phyloP scores from a whole-genome alignment of 2,888 invertebrate genomes.

The Ichneumon xanthorius region DNA sequence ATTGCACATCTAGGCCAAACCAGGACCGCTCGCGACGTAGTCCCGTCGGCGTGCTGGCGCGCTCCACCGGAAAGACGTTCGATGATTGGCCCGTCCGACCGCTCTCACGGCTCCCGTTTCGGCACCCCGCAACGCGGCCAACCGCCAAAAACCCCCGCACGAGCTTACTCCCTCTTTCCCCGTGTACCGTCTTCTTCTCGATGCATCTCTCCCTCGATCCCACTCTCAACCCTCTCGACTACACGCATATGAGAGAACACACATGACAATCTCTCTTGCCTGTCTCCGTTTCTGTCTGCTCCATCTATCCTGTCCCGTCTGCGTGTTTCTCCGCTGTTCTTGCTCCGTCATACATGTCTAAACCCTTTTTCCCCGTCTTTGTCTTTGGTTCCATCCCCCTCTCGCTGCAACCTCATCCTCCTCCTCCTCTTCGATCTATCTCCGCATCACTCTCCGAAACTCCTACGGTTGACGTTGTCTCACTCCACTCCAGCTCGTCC shows the following conservation, averaged over 20 bases:
- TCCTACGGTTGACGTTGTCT: conserved; percentile 55
- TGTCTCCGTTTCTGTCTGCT: conserved; percentile 5
- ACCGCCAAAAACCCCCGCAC: conserved; percentile 54
- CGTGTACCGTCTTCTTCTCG: conserved; percentile 31
- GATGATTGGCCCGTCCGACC: conserved; percentile 82
- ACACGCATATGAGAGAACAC: conserved; percentile 56
- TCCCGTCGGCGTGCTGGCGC: conserved; percentile 73
- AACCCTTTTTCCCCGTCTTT: conserved; percentile 24
- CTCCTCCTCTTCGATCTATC: conserved; percentile 56
- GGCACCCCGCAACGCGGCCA: conserved; percentile 58
- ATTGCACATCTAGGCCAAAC: conserved; percentile 85
- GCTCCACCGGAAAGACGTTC: conserved; percentile 83
- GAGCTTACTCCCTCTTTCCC: conserved; percentile 56
- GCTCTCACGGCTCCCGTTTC: conserved; percentile 68
- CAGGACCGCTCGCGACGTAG: conserved; percentile 81
- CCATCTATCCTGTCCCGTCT: conserved; percentile 3
- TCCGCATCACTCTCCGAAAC: conserved; percentile 66
- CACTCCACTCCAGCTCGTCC: conserved; percentile 30
- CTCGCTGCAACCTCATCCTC: conserved; percentile 21
- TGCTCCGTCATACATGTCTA: conserved; percentile 40
- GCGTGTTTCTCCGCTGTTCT: conserved; percentile 32
- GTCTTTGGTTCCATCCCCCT: conserved; percentile 1
- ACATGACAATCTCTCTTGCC: conserved; percentile 44
- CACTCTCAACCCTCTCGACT: conserved; percentile 42
- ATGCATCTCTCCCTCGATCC: conserved; percentile 51